Base-by-base conservation (phyloP, 1,140 invertebrate species). In the Lysiphlebus fabarum region DNA sequence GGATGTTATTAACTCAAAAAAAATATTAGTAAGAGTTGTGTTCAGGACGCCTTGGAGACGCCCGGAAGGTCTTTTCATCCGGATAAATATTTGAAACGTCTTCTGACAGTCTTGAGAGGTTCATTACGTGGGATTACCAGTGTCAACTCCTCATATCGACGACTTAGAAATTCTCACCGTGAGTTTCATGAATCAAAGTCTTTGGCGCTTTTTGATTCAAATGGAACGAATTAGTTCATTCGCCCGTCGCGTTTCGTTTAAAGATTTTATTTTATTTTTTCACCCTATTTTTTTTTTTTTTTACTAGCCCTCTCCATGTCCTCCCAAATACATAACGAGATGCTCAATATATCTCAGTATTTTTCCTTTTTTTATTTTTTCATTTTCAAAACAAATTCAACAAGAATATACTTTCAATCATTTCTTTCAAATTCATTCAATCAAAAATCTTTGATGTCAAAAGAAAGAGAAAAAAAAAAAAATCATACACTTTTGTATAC, bases 101-200 rank as follows among this genome's bases (percentile, higher is more conserved):
- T 56, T 43, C 49, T 58, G 62, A 62, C 61, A 61, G 43, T 62
- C 64, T 65, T 62, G 55, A 62, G 61, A 62, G 58, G 64, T 62
- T 65, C 64, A 65, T 65, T 65, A 65, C 61, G 58, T 41, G 36
- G 64, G 64, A 65, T 65, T 65, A 65, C 64, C 42, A 47, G 34
- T 26, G 51, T 44, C 10, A 41, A 36, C 45, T 49, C 48, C 57
- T 65, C 64, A 65, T 65, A 65, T 63, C 64, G 64, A 59, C 44
- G 58, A 61, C 61, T 62, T 62, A 60, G 62, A 57, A 58, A 62
- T 62, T 59, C 53, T 57, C 50, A 58, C 53, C 57, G 34, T 17
- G 12, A 47, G 40, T 44, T 49, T 9, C 51, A 56, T 59, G 57
- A 59, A 62, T 59, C 61, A 62, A 62, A 62, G 57, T 62, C 53